phyloP scores from a whole-genome alignment of 2,888 invertebrate species.

The Troides aeacus region DNA sequence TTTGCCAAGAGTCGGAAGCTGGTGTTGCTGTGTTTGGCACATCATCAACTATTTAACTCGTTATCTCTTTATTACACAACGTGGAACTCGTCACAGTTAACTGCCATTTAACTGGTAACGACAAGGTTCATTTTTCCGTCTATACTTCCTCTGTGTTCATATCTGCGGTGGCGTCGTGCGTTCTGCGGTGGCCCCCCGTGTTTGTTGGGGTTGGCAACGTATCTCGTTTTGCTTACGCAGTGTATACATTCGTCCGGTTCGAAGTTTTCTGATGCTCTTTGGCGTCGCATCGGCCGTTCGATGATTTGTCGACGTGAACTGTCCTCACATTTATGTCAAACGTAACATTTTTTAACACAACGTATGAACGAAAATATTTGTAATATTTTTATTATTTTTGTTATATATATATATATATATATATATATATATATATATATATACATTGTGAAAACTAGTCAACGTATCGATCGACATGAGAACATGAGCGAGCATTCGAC shows the following conservation, averaged over 20 bases:
- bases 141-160: not conserved
- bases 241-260: not conserved
- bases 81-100: conserved; percentile 1
- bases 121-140: conserved; percentile 11
- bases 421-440: too few relatives aligned
- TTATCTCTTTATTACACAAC: conserved; percentile 15
- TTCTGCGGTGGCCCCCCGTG: conserved; percentile 5
- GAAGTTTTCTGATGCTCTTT: not conserved
- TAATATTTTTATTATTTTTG: too few relatives aligned
- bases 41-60: conserved; percentile 14
- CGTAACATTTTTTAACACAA: too few relatives aligned
- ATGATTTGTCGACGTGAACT: conserved; percentile 13
- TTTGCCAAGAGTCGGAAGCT: conserved; percentile 3
- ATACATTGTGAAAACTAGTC: too few relatives aligned
- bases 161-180: conserved; percentile 19
- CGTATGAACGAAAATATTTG: too few relatives aligned
- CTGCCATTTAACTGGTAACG: conserved; percentile 7
- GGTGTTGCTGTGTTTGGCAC: conserved; percentile 9
- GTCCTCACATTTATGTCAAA: not conserved
- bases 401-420: too few relatives aligned
- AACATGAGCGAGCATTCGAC: too few relatives aligned
- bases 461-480: too few relatives aligned
- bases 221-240: not conserved
- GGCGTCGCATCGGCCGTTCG: conserved; percentile 1
- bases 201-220: conserved; percentile 20